These are phyloP conservation scores for Micromys minutus DNA, from an alignment of 2,113 vertebrate genomes.

Conservation along the genomic window DNA sequence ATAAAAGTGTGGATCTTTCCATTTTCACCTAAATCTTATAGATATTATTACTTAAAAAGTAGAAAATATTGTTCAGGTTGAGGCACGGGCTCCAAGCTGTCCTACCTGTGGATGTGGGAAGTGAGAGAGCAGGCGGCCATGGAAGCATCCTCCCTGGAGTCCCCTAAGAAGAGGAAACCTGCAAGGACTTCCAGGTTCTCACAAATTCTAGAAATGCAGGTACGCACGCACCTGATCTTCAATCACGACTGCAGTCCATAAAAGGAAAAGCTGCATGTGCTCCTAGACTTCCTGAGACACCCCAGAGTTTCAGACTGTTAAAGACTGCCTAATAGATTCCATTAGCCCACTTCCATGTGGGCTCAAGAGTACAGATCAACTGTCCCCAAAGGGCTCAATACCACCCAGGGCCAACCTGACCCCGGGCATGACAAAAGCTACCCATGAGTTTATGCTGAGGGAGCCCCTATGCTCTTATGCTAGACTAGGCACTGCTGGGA, in stretches of 20 bases:
- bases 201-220: not conserved
- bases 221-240: accelerated
- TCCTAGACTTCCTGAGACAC: not conserved
- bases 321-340: not conserved
- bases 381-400: not conserved
- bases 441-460: accelerated
- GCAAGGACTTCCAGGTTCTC: not conserved
- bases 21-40: conserved; percentile 30
- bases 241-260: too few relatives aligned
- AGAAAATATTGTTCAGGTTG: not conserved
- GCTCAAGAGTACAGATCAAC: not conserved
- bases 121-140: accelerated
- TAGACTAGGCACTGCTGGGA: accelerated
- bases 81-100: not conserved
- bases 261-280: not conserved
- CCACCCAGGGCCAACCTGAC: too few relatives aligned
- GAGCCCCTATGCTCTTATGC: not conserved
- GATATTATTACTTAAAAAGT: not conserved
- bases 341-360: accelerated
- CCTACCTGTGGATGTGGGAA: not conserved
- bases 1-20: conserved; percentile 55
- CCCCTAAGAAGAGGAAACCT: not conserved
- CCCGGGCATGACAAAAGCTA: not conserved
- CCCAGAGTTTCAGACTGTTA: not conserved
- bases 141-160: accelerated